Evolutionary conservation across 2,797 vertebrate species (phyloP).

Genomic region (Sebastes wilsoni): DNA sequence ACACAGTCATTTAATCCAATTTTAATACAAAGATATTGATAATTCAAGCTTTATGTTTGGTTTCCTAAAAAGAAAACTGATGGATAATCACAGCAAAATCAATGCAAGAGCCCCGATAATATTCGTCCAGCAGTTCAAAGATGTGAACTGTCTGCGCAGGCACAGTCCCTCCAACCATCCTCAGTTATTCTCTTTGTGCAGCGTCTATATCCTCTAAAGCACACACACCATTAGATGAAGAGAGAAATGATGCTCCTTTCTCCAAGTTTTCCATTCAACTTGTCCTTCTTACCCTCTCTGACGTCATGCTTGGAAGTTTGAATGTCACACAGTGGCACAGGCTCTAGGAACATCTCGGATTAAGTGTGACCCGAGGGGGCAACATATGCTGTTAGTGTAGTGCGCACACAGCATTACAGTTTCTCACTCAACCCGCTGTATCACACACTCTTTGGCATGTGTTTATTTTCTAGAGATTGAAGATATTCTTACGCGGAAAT

Average conservation of each 20-base stretch:
- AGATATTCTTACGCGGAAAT: neutral
- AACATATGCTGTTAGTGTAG: slow-evolving; percentile 59
- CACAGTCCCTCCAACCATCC: slow-evolving; percentile 5
- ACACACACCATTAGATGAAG: neutral
- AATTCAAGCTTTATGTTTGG: neutral
- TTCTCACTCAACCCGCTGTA: slow-evolving; percentile 15
- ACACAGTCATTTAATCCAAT: neutral
- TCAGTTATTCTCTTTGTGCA: slow-evolving; percentile 36
- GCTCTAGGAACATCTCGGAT: slow-evolving; percentile 62
- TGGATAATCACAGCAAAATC: neutral
- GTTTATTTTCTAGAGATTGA: neutral
- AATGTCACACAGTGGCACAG: slow-evolving; percentile 9
- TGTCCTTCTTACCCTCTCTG: slow-evolving; percentile 30
- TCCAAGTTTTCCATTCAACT: slow-evolving; percentile 12
- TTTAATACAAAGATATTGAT: neutral
- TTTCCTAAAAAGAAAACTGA: neutral
- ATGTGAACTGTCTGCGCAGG: neutral
- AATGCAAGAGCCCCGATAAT: neutral
- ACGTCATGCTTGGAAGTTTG: slow-evolving; percentile 37
- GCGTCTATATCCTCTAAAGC: slow-evolving; percentile 3
- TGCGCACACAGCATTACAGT: slow-evolving; percentile 13
- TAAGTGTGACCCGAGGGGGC: slow-evolving; percentile 60
- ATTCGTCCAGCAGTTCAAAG: slow-evolving; percentile 4
- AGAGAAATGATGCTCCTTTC: neutral
- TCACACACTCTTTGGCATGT: neutral